These are phyloP conservation scores for Calameuta filiformis DNA, from an alignment of 2,888 invertebrate species.

Conservation along the genomic window DNA sequence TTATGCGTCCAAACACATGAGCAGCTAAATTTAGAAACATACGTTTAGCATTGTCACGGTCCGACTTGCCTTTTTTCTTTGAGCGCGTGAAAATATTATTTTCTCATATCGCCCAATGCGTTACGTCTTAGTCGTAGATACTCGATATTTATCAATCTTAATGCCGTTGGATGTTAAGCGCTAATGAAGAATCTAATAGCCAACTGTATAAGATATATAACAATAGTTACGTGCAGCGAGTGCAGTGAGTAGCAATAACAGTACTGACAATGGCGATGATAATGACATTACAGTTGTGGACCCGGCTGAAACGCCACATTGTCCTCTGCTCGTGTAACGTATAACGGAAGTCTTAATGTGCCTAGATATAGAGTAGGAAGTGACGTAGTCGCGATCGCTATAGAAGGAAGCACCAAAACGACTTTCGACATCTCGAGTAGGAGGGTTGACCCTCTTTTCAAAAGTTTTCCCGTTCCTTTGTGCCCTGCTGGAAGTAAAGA, in stretches of 20 bases:
- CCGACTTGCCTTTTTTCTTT: not conserved
- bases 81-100: not conserved
- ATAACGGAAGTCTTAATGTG: not conserved
- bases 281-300: not conserved
- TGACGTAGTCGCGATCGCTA: not conserved
- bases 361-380: not conserved
- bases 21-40: not conserved
- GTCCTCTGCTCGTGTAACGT: not conserved
- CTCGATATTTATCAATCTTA: not conserved
- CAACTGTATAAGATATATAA: not conserved
- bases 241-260: conserved; percentile 12
- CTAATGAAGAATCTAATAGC: not conserved
- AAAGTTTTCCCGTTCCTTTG: not conserved
- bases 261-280: not conserved
- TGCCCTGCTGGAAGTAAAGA: not conserved
- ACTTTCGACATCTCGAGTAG: not conserved
- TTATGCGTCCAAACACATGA: not conserved
- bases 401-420: not conserved
- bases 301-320: not conserved
- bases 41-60: not conserved
- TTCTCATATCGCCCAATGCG: not conserved
- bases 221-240: not conserved
- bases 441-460: not conserved
- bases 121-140: not conserved
- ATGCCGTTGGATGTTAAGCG: not conserved